These are phyloP conservation scores for Toxostoma redivivum DNA, from an alignment of 2,113 vertebrate genomes.

Conservation along the genomic window DNA sequence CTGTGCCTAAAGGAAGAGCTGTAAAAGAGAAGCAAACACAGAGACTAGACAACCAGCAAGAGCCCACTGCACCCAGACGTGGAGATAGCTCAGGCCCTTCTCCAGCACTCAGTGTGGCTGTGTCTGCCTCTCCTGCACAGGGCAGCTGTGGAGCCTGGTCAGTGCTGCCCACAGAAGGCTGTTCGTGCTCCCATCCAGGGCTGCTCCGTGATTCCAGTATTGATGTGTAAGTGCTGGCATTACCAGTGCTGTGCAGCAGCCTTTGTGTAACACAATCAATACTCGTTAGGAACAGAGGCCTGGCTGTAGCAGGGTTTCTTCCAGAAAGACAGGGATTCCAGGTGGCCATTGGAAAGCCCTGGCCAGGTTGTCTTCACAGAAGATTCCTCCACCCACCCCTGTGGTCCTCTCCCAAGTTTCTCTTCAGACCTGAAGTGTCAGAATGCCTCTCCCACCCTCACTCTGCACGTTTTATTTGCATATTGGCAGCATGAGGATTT, in stretches of 20 bases:
- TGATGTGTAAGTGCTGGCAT: neutral
- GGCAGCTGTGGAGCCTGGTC: neutral
- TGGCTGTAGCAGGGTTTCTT: neutral
- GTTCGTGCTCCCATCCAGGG: neutral
- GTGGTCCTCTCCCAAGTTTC: neutral
- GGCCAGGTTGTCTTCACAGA: neutral
- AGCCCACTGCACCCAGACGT: neutral
- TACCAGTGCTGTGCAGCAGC: neutral
- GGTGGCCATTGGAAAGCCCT: neutral
- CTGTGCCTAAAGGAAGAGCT: neutral
- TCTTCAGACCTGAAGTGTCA: neutral
- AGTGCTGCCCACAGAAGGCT: neutral
- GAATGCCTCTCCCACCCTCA: neutral
- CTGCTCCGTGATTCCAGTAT: neutral
- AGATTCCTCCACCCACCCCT: neutral
- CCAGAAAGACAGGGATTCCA: neutral
- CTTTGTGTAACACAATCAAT: neutral
- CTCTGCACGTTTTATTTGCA: accelerated
- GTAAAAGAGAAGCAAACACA: neutral
- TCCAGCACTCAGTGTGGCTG: neutral
- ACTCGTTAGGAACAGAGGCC: neutral
- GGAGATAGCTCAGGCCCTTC: neutral
- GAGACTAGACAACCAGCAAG: neutral
- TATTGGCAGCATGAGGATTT: neutral
- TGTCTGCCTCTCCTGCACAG: neutral